Percentiles rank a stretch among this genome's conserved stretches.
Conservation (phyloP, 2,797 vertebrate genomes). For the Holocentrus rufus region DNA sequence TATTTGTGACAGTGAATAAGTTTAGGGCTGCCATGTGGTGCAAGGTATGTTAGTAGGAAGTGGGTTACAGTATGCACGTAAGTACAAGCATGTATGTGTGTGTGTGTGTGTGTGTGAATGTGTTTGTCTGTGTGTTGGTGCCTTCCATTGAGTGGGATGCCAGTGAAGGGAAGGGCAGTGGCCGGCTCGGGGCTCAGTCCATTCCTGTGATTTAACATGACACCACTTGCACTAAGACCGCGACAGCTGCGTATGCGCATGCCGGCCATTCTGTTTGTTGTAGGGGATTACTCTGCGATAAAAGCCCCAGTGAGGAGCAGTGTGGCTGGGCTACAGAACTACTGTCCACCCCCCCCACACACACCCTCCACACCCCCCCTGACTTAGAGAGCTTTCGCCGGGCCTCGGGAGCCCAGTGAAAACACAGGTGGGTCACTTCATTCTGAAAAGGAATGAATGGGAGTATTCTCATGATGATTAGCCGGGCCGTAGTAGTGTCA, state of each 20-base stretch:
- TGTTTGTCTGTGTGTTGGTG: conserved; percentile 43
- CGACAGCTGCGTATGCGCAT: conserved; percentile 85
- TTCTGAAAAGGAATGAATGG: conserved; percentile 70
- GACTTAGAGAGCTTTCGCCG: conserved; percentile 75
- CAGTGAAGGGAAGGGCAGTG: conserved; percentile 79
- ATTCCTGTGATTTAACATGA: conserved; percentile 83
- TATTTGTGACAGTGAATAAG: conserved; percentile 48
- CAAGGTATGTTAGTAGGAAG: conserved; percentile 67
- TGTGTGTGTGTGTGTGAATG: conserved; percentile 41
- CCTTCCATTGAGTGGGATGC: conserved; percentile 70
- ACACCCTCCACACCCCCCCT: too few species aligned
- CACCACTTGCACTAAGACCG: conserved; percentile 82
- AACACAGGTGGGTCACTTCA: conserved; percentile 76
- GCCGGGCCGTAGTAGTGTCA: conserved; percentile 58
- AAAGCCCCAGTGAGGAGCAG: conserved; percentile 81
- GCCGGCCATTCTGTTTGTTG: conserved; percentile 84
- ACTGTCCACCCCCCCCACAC: too few species aligned
- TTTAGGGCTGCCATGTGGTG: conserved; percentile 52
- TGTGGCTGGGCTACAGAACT: conserved; percentile 72
- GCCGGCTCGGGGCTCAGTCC: conserved; percentile 75
- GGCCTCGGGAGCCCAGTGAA: conserved; percentile 68
- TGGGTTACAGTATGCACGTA: conserved; percentile 60
- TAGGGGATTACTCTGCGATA: conserved; percentile 85
- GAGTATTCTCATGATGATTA: conserved; percentile 70
- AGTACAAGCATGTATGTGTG: conserved; percentile 58